phyloP scores from a whole-genome alignment of 2,113 vertebrate species.

The Sprattus sprattus region DNA sequence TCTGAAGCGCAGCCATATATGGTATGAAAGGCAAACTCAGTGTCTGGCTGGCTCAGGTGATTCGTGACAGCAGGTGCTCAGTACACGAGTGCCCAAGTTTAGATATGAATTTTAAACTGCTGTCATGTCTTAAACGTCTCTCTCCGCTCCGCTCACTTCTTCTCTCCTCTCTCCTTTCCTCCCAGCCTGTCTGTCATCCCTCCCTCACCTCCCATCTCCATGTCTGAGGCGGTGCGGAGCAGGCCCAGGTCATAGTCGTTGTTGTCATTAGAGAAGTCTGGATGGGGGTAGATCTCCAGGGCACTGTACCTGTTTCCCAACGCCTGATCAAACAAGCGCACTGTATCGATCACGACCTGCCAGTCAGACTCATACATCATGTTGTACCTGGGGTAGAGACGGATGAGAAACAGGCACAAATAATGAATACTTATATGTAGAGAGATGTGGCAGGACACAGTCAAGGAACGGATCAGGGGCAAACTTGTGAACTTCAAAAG shows the following conservation, averaged over 20 bases:
- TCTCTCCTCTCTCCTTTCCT: background rate
- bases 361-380: conserved; percentile 63
- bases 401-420: background rate
- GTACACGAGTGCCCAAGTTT: background rate
- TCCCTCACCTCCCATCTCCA: conserved; percentile 61
- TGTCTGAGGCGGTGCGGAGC: conserved; percentile 64
- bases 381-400: conserved; percentile 53
- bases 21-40: background rate
- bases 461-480: background rate
- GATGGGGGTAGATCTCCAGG: conserved; percentile 63
- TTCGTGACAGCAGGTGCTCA: background rate
- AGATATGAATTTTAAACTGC: background rate
- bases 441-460: background rate
- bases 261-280: conserved; percentile 52
- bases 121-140: background rate
- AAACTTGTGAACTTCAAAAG: background rate
- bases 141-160: background rate
- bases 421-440: background rate
- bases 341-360: conserved; percentile 64
- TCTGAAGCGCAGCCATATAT: background rate
- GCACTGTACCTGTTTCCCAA: conserved; percentile 60
- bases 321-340: conserved; percentile 49
- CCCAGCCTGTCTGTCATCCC: background rate
- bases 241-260: conserved; percentile 76
- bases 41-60: background rate